These are phyloP conservation scores for Drosophila histrio DNA, from an alignment of 2,888 invertebrate genomes.

Conservation along the genomic window DNA sequence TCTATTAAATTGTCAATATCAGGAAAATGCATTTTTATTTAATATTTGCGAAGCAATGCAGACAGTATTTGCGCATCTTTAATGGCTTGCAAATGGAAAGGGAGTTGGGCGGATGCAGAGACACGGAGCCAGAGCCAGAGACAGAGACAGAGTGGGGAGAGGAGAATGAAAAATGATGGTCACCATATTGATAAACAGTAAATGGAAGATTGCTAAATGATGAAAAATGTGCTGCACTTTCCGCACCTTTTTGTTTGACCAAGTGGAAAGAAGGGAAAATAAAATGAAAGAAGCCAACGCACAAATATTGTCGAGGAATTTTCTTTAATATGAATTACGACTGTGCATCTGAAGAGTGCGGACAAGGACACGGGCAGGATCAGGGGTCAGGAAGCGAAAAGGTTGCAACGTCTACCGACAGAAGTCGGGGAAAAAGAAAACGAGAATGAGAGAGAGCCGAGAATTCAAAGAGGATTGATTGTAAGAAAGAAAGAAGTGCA, in stretches of 20 bases:
- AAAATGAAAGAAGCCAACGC: constrained; percentile 62
- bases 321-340: constrained; percentile 73
- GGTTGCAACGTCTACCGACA: constrained; percentile 2
- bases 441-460: constrained; percentile 4
- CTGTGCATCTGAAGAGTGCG: constrained; percentile 31
- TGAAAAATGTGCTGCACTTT: constrained; percentile 78
- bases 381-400: neutral
- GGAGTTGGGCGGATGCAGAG: neutral
- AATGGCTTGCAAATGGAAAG: neutral
- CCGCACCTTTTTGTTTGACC: constrained; percentile 65
- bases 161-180: constrained; percentile 27
- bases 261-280: constrained; percentile 44
- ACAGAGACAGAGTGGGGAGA: neutral
- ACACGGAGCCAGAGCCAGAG: neutral
- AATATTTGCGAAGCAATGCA: constrained; percentile 25
- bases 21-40: constrained; percentile 30
- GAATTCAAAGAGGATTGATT: constrained; percentile 31
- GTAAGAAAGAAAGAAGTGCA: constrained; percentile 1
- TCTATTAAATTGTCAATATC: constrained; percentile 46
- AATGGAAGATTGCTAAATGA: constrained; percentile 66
- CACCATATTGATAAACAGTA: constrained; percentile 71
- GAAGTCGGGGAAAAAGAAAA: constrained; percentile 28
- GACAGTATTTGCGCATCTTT: constrained; percentile 15
- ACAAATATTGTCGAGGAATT: constrained; percentile 73
- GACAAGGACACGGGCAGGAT: neutral